Evolutionary conservation across 1,140 invertebrate genomes (phyloP).

Genomic region (Sarcophaga peregrina): DNA sequence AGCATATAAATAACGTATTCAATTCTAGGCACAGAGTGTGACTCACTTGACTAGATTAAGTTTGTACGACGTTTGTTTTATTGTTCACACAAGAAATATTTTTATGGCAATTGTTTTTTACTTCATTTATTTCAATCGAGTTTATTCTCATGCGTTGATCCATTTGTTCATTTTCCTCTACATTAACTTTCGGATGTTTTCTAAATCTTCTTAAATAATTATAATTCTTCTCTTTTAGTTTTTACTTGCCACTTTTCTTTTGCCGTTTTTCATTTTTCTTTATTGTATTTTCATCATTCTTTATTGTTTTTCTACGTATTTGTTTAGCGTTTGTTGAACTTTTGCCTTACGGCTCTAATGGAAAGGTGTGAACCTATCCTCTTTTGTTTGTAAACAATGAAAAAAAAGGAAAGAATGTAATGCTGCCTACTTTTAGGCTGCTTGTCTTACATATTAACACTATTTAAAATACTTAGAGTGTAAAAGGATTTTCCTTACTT

Average conservation of each 20-base stretch:
- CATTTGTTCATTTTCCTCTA: too few species aligned
- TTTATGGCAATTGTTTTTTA: too few species aligned
- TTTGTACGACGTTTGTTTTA: too few species aligned
- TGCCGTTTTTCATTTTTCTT: background rate
- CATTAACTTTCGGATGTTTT: too few species aligned
- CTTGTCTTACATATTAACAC: conserved; percentile 37
- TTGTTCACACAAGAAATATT: too few species aligned
- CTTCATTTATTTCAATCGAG: too few species aligned
- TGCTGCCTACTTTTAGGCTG: background rate
- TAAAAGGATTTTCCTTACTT: conserved; percentile 31
- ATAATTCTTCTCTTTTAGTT: background rate
- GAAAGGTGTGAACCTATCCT: background rate
- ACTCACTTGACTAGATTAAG: too few species aligned
- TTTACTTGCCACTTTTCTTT: background rate
- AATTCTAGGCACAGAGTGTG: too few species aligned
- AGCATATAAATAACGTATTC: too few species aligned
- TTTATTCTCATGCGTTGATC: too few species aligned
- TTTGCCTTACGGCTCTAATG: background rate
- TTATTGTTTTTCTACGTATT: background rate
- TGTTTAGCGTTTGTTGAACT: conserved; percentile 22
- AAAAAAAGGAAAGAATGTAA: background rate
- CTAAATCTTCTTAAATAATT: background rate
- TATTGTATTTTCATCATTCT: background rate
- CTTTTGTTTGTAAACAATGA: background rate
- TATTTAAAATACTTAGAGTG: conserved; percentile 38